Conservation (phyloP, 2,888 invertebrate species). For the Rugalucina vietnamica region DNA sequence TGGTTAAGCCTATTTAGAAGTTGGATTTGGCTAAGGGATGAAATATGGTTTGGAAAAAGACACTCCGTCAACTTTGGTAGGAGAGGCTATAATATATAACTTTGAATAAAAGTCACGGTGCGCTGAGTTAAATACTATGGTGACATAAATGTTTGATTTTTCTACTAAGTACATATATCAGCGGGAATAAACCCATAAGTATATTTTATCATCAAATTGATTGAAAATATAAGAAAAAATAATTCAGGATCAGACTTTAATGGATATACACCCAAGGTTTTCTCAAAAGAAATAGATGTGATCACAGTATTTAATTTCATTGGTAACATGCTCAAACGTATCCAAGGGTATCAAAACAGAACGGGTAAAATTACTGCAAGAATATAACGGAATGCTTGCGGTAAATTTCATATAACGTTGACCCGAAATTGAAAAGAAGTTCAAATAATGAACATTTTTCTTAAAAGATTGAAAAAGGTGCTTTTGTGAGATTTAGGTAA, state of each 20-base stretch:
- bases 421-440: not conserved
- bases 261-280: not conserved
- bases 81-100: no score
- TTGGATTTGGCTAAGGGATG: no score
- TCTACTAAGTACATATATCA: no score
- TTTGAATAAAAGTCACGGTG: no score
- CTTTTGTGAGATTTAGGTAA: not conserved
- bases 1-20: no score
- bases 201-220: not conserved
- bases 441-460: not conserved
- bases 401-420: not conserved
- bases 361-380: not conserved
- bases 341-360: not conserved
- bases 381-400: conserved; percentile 12
- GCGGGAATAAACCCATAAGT: not conserved
- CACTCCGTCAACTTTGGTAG: no score
- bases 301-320: not conserved
- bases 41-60: no score
- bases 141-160: no score
- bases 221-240: not conserved
- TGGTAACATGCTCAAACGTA: not conserved
- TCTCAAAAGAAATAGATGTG: not conserved
- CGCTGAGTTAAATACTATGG: no score
- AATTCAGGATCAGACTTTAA: not conserved
- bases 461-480: not conserved